Conservation (phyloP, 1,140 invertebrate species). For the Drosophila aff. region DNA sequence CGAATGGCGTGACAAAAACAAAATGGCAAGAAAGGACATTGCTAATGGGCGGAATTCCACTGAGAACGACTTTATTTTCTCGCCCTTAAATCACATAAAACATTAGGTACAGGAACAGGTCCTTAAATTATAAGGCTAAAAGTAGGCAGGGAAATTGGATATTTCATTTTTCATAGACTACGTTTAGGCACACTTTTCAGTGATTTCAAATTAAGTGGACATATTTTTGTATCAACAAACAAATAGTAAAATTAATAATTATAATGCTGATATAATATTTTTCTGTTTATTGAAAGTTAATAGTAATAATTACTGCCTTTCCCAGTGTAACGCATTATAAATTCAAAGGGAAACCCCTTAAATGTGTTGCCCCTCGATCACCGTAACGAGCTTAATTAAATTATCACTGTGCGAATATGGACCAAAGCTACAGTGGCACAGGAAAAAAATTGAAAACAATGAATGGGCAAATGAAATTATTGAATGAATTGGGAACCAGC, state of each 20-base stretch:
- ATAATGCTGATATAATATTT: not conserved
- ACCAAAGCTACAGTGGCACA: slow-evolving; percentile 10
- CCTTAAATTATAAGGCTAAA: not conserved
- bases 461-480: slow-evolving; percentile 75
- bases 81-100: not conserved
- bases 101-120: not conserved
- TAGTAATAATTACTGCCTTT: not conserved
- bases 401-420: slow-evolving; percentile 66
- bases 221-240: too few species aligned
- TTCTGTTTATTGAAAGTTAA: not conserved
- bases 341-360: slow-evolving; percentile 18
- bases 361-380: not conserved
- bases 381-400: slow-evolving; percentile 67
- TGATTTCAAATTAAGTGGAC: not conserved
- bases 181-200: not conserved
- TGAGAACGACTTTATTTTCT: slow-evolving; percentile 3
- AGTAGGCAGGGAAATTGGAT: not conserved
- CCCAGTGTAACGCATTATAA: not conserved
- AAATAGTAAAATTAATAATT: not conserved
- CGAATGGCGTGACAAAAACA: slow-evolving; percentile 61
- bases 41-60: not conserved
- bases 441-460: slow-evolving; percentile 64
- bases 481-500: slow-evolving; percentile 71
- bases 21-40: slow-evolving; percentile 22
- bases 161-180: too few species aligned